phyloP scores from a whole-genome alignment of 2,888 invertebrate species.

The Drosophila quasianomalipes region DNA sequence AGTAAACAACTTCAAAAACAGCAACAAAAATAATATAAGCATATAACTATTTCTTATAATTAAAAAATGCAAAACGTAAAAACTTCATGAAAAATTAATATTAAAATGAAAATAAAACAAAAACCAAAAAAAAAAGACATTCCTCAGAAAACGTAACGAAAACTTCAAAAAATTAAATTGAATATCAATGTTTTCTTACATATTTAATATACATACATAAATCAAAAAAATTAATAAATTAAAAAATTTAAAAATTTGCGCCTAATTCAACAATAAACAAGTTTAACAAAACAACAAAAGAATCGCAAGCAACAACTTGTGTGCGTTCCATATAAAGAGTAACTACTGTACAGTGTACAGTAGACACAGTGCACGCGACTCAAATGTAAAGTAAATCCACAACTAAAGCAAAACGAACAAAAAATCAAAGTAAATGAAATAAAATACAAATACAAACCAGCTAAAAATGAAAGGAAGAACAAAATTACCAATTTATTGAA shows the following conservation, averaged over 20 bases:
- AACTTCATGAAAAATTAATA: conserved; percentile 7
- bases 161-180: conserved; percentile 28
- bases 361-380: conserved; percentile 9
- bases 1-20: conserved; percentile 15
- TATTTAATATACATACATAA: conserved; percentile 51
- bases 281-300: background rate
- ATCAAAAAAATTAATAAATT: conserved; percentile 31
- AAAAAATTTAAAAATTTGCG: conserved; percentile 30
- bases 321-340: conserved; percentile 25
- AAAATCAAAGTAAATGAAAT: conserved; percentile 32
- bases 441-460: conserved; percentile 3
- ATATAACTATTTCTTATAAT: conserved; percentile 33
- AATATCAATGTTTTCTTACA: conserved; percentile 69
- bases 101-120: conserved; percentile 7
- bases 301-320: conserved; percentile 8
- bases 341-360: conserved; percentile 22
- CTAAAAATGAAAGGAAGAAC: conserved; percentile 7
- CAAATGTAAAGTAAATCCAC: conserved; percentile 17
- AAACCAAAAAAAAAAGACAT: conserved; percentile 38
- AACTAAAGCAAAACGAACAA: conserved; percentile 13
- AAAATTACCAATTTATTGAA: conserved; percentile 58
- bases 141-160: conserved; percentile 42
- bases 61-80: conserved; percentile 12
- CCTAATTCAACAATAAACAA: conserved; percentile 23
- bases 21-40: conserved; percentile 11